These are phyloP conservation scores for Pachyrhynchus sulphureomaculatus DNA, from an alignment of 1,140 invertebrate genomes.

Conservation along the genomic window DNA sequence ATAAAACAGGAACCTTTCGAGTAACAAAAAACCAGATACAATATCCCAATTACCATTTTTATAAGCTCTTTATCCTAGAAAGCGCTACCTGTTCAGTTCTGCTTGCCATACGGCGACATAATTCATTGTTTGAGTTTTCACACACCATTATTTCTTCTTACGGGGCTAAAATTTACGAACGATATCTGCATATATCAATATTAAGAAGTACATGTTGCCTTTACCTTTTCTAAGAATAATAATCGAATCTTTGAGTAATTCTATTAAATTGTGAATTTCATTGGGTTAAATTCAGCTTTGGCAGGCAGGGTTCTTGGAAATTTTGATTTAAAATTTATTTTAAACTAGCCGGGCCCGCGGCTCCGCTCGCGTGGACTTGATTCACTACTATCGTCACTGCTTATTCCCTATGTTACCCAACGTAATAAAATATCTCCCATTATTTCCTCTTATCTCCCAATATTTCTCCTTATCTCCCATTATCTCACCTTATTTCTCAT, in stretches of 20 bases:
- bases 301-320: no score
- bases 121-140: slow-evolving; percentile 20
- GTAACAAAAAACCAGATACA: neutral
- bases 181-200: slow-evolving; percentile 22
- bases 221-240: neutral
- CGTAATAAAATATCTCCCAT: no score
- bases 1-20: neutral
- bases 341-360: no score
- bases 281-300: no score
- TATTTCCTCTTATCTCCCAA: no score
- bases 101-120: slow-evolving; percentile 16
- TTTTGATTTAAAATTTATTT: no score
- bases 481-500: no score
- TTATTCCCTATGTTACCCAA: no score
- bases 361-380: no score
- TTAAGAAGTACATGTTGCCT: slow-evolving; percentile 6
- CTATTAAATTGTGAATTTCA: neutral
- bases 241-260: neutral
- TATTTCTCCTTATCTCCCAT: no score
- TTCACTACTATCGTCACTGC: no score
- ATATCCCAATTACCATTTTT: slow-evolving; percentile 20
- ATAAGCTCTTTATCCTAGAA: slow-evolving; percentile 16
- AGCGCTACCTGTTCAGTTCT: slow-evolving; percentile 12
- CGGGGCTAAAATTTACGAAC: slow-evolving; percentile 15
- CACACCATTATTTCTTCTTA: slow-evolving; percentile 19